Evolutionary conservation across 2,113 vertebrate species (phyloP), one percentile per base, ranked within the genome.

Genomic region (Catharus bicknelli): DNA sequence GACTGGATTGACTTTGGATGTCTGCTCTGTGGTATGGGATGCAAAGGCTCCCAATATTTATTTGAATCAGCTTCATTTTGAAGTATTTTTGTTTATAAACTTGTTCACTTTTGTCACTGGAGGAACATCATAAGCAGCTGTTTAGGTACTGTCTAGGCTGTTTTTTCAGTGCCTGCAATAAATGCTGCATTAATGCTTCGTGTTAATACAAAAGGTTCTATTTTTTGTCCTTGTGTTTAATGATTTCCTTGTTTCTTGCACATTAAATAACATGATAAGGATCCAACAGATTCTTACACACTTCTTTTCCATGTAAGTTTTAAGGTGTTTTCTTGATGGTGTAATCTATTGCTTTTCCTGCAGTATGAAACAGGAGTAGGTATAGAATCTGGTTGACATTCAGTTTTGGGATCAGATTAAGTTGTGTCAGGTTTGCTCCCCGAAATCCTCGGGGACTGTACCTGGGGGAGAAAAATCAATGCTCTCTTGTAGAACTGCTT

Each of bases 381-480:
- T 59, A 26, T 53, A 68, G 81, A 76, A 76, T 73, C 32, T 90
- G n/a, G 9, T 34, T 86, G 84, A 58, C 11, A 55, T 90, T 94
- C 50, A 50, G 26, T 80, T 95, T 85, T 43, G 75, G 36, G 68
- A 94, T 83, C 76, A 91, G 62, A 68, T 93, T 92, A 80, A 77
- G 34, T 76, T 88, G 38, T 92, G 17, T 91, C 0, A 0, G 45
- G 38, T 91, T 92, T 90, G 27, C 40, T 94, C 21, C 43, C 47
- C 19, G 27, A 90, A 58, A 91, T 91, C 74, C 74, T 96, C 27
- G 25, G 42, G 58, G 75, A 58, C 77, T 66, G 16, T 83, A 48
- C 64, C 73, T 77, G 50, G 55, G 51, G 42, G 27, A 91, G 67
- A 90, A 91, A 94, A 92, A 92, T 91, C 88, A 86, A 78, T 90